Evolutionary conservation across 1,140 invertebrate species (phyloP).

Genomic region (Megalonaias nervosa): DNA sequence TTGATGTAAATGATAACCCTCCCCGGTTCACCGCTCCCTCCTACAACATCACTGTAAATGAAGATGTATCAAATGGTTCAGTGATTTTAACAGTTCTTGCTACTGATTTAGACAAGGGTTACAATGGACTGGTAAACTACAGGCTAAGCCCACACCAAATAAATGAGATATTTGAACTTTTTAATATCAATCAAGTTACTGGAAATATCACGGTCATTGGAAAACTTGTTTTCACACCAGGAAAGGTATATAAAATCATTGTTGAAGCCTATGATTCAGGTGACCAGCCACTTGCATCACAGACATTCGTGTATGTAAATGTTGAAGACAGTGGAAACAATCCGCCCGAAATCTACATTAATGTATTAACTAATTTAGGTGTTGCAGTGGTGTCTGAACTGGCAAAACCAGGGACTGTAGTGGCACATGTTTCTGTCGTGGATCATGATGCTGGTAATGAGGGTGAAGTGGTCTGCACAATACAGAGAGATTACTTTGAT

Average conservation of each 20-base stretch:
- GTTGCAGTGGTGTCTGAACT: slow-evolving; percentile 40
- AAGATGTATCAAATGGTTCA: slow-evolving; percentile 7
- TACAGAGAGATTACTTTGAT: slow-evolving; percentile 44
- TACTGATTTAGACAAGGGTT: slow-evolving; percentile 15
- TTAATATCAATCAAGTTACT: slow-evolving; percentile 21
- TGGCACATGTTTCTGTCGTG: slow-evolving; percentile 55
- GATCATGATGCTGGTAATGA: slow-evolving; percentile 59
- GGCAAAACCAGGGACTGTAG: slow-evolving; percentile 51
- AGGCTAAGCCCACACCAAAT: slow-evolving; percentile 23
- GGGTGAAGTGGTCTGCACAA: slow-evolving; percentile 54
- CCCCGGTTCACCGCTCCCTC: slow-evolving; percentile 16
- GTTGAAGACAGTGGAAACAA: slow-evolving; percentile 34
- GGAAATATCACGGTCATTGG: slow-evolving; percentile 25
- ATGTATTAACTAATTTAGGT: slow-evolving; percentile 8
- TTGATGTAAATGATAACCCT: slow-evolving; percentile 30
- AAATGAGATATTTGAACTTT: slow-evolving; percentile 21
- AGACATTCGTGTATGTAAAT: slow-evolving; percentile 23
- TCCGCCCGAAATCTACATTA: slow-evolving; percentile 24
- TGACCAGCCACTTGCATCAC: slow-evolving; percentile 29
- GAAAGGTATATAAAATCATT: slow-evolving; percentile 24
- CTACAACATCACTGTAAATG: slow-evolving; percentile 24
- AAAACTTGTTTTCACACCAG: slow-evolving; percentile 21
- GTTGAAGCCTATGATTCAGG: slow-evolving; percentile 31
- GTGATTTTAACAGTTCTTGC: slow-evolving; percentile 21
- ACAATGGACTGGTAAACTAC: slow-evolving; percentile 26